These are phyloP conservation scores for Procambarus virginalis DNA, from an alignment of 1,140 invertebrate genomes.

Conservation along the genomic window DNA sequence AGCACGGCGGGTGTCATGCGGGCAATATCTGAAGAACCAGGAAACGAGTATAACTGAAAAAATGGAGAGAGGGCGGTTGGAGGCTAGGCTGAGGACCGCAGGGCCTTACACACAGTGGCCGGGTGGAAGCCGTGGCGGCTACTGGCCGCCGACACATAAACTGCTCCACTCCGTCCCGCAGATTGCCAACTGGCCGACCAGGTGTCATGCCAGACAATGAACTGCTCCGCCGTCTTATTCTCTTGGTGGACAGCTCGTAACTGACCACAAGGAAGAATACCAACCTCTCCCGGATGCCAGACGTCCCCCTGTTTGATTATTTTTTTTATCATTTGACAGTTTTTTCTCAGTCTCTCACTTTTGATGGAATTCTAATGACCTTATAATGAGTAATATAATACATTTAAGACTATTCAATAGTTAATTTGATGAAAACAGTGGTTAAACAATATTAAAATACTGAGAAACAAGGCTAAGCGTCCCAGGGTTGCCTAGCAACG, in stretches of 20 bases:
- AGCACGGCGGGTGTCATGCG: not conserved
- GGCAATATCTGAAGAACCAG: not conserved
- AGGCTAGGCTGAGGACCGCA: too few species aligned
- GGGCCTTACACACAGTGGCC: too few species aligned
- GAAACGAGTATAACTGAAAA: not conserved
- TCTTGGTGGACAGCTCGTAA: not conserved
- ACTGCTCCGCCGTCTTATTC: not conserved
- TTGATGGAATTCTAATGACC: too few species aligned
- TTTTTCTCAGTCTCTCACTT: too few species aligned
- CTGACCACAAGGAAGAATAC: not conserved
- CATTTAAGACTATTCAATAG: not conserved
- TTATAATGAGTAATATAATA: not conserved
- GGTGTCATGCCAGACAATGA: not conserved
- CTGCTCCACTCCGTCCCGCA: not conserved
- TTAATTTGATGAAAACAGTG: not conserved
- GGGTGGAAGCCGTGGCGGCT: not conserved
- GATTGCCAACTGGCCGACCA: not conserved
- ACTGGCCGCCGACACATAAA: not conserved
- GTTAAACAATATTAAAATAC: not conserved
- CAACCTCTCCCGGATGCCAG: not conserved
- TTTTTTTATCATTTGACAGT: not conserved
- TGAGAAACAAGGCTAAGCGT: not conserved
- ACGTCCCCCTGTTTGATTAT: not conserved
- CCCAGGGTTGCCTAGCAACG: not conserved
- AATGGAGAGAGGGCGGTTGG: not conserved